Conservation (phyloP, 2,797 vertebrate species). For the Buceros bicornis region DNA sequence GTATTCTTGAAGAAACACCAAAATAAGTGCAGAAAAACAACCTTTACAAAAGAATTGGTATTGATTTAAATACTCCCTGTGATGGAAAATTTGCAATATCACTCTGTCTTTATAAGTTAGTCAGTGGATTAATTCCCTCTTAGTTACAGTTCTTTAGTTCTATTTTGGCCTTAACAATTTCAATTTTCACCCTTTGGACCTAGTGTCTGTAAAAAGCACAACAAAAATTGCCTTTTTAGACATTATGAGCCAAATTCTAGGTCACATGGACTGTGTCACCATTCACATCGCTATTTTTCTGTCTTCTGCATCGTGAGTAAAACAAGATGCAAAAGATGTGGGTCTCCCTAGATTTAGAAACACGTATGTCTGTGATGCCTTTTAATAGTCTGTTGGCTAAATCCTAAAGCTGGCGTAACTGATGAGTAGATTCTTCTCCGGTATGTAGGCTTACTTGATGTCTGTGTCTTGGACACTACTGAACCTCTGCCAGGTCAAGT, state of each 20-base stretch:
- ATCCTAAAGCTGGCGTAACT: fast-evolving
- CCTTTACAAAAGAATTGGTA: neutral
- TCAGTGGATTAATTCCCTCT: neutral
- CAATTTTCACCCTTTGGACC: neutral
- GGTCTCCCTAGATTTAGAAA: neutral
- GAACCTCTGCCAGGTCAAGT: neutral
- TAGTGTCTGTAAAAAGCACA: neutral
- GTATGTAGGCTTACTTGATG: neutral
- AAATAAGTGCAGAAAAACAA: neutral
- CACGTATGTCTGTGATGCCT: neutral
- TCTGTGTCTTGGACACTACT: neutral
- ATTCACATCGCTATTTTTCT: neutral
- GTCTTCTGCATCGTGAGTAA: neutral
- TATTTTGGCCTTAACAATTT: neutral
- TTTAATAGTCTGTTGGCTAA: neutral
- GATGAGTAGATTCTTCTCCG: neutral
- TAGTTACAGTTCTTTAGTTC: neutral
- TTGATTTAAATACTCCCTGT: neutral
- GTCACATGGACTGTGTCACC: neutral
- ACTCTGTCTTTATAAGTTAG: neutral
- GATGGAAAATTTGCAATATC: neutral
- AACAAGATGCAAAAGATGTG: neutral
- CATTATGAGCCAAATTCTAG: neutral
- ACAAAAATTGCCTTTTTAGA: neutral
- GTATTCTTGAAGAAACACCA: neutral